Evolutionary conservation across 1,140 invertebrate genomes (phyloP).

Genomic region (Drosophila orena): DNA sequence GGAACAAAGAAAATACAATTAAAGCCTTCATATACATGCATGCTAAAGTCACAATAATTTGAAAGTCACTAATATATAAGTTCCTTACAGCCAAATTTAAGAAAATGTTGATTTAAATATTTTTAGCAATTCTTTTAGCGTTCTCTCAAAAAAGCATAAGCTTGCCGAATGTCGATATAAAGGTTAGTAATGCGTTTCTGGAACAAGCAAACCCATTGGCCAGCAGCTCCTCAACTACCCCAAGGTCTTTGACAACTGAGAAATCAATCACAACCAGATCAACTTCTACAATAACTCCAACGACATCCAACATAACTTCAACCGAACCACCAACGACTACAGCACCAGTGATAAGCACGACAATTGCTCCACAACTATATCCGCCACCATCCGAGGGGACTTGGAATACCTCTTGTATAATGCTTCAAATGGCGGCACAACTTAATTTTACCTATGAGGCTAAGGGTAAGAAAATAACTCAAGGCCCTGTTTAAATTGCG

Average conservation of each 20-base stretch:
- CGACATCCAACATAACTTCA: slow-evolving; percentile 30
- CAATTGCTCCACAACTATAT: slow-evolving; percentile 76
- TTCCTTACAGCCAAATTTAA: neutral
- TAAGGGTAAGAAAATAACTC: slow-evolving; percentile 62
- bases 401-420: slow-evolving; percentile 87
- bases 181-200: neutral
- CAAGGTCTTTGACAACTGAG: slow-evolving; percentile 35
- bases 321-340: slow-evolving; percentile 51
- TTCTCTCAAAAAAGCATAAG: slow-evolving; percentile 44
- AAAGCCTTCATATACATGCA: neutral
- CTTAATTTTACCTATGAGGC: slow-evolving; percentile 87
- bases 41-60: no score
- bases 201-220: slow-evolving; percentile 8
- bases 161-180: slow-evolving; percentile 37
- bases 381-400: slow-evolving; percentile 85
- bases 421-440: slow-evolving; percentile 87
- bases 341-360: slow-evolving; percentile 55
- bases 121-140: slow-evolving; percentile 27
- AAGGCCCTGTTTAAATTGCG: no score
- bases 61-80: neutral
- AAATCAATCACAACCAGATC: slow-evolving; percentile 34
- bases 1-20: slow-evolving; percentile 2
- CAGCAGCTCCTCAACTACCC: slow-evolving; percentile 30
- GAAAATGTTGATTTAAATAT: no score
- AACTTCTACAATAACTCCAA: slow-evolving; percentile 31